Conservation (phyloP, 2,797 vertebrate species). For the Clarias platycephalus region DNA sequence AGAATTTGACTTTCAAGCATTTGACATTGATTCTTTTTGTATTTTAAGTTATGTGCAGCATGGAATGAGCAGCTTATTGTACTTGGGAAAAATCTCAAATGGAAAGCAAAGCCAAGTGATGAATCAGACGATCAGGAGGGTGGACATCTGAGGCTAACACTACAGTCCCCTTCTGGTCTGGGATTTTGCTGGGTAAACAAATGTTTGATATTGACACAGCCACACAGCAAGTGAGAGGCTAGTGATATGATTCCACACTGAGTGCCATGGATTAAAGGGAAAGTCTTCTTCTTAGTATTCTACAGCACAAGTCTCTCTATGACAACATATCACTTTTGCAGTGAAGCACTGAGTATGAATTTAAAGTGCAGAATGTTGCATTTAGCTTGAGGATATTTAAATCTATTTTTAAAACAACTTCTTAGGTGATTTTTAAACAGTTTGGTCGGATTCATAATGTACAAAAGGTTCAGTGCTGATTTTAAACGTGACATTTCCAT, state of each 20-base stretch:
- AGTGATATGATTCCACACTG: not conserved
- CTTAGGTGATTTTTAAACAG: not conserved
- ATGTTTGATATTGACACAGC: slow-evolving; percentile 26
- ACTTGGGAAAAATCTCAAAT: not conserved
- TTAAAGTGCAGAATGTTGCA: not conserved
- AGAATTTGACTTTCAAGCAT: not conserved
- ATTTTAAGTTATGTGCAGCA: not conserved
- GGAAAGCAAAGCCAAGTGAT: slow-evolving; percentile 12
- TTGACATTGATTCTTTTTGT: not conserved
- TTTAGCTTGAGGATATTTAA: not conserved
- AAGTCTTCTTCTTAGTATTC: not conserved
- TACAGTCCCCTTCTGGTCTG: slow-evolving; percentile 27
- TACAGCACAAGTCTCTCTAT: not conserved
- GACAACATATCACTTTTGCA: not conserved
- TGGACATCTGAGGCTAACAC: slow-evolving; percentile 29
- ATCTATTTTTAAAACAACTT: not conserved
- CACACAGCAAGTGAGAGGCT: slow-evolving; percentile 20
- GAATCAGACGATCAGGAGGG: slow-evolving; percentile 7
- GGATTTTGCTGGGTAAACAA: slow-evolving; percentile 37
- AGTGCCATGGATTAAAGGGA: slow-evolving; percentile 1
- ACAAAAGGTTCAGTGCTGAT: not conserved
- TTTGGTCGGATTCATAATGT: not conserved
- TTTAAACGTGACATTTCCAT: slow-evolving; percentile 2
- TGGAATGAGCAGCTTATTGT: not conserved
- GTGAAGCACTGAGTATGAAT: no score